phyloP scores from a whole-genome alignment of 2,888 invertebrate species.

The Xanthorhoe designata region DNA sequence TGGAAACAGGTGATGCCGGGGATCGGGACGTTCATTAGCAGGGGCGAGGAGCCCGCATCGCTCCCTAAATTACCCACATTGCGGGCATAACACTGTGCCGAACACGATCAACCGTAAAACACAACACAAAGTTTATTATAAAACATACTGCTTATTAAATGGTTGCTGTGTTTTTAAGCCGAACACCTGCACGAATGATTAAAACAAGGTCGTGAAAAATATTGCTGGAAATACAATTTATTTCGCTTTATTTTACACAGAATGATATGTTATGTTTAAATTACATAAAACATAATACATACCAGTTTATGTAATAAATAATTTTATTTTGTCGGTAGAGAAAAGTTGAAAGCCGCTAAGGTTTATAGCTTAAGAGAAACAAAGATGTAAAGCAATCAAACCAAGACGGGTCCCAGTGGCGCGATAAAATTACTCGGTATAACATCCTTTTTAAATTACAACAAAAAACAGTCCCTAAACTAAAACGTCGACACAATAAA shows the following conservation, averaged over 20 bases:
- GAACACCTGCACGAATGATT: constrained; percentile 32
- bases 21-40: constrained; percentile 33
- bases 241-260: constrained; percentile 10
- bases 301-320: neutral
- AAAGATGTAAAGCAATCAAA: constrained; percentile 24
- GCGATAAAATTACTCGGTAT: constrained; percentile 27
- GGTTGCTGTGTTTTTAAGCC: constrained; percentile 16
- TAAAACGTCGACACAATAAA: constrained; percentile 55
- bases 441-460: constrained; percentile 39
- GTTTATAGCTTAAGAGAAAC: constrained; percentile 2
- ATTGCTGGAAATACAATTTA: constrained; percentile 16
- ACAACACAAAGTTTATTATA: constrained; percentile 16
- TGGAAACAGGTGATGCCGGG: constrained; percentile 49
- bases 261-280: neutral
- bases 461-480: constrained; percentile 41
- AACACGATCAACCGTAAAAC: constrained; percentile 17
- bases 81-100: constrained; percentile 17
- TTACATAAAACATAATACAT: no score
- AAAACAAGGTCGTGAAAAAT: constrained; percentile 18
- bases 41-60: constrained; percentile 30
- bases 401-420: constrained; percentile 14
- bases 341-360: neutral
- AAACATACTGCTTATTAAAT: constrained; percentile 15
- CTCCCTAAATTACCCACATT: constrained; percentile 40
- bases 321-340: neutral